Evolutionary conservation across 2,888 invertebrate species (phyloP), one percentile per base, ranked within the genome.

Genomic region (Serrognathus titanus): DNA sequence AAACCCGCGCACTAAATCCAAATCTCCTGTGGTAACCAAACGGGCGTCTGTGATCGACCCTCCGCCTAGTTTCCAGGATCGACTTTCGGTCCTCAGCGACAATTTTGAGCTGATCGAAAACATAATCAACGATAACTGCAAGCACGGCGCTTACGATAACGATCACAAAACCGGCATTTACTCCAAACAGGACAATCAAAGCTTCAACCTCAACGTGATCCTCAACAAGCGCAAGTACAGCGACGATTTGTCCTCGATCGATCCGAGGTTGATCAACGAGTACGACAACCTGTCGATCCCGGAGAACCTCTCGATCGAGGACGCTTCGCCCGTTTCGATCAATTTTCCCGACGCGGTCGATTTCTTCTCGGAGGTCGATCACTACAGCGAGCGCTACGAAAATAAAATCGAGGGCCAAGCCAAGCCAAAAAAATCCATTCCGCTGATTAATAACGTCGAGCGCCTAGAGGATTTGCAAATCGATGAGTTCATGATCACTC

Each of bases 251-350:
- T 62, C 69, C 53, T 67, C 66, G 35, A 83, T 84, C 59, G 84
- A 85, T 71, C 83, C 83, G 31, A 78, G 81, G 65, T 78, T 88
- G 56, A 88, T 88, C 56, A 88, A 88, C 73, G 85, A 85, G 76
- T 85, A 84, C 72, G 87, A 88, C 73, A 87, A 87, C 77, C 78
- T 88, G 49, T 82, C 85, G 12, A 83, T 87, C 49, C 76, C 76
- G 10, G 75, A 75, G 40, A 63, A 71, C 63, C 59, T 71, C 31
- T 59, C 65, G 54, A 52, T 61, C 9, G 24, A 31, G 51, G 64
- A 69, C 48, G 66, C 62, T 37, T 74, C 73, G 8, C 71, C 73
- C 1, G 66, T 65, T 20, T 69, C 69, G n/a, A 69, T 66, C 6
- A 65, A 67, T 41, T 61, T 57, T 13, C 46, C 37, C 31, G 45